A percentile compares a stretch with the other conserved stretches of the same genome.
These are phyloP conservation scores for Gonioctena quinquepunctata DNA, from an alignment of 1,140 invertebrate genomes.

Conservation along the genomic window DNA sequence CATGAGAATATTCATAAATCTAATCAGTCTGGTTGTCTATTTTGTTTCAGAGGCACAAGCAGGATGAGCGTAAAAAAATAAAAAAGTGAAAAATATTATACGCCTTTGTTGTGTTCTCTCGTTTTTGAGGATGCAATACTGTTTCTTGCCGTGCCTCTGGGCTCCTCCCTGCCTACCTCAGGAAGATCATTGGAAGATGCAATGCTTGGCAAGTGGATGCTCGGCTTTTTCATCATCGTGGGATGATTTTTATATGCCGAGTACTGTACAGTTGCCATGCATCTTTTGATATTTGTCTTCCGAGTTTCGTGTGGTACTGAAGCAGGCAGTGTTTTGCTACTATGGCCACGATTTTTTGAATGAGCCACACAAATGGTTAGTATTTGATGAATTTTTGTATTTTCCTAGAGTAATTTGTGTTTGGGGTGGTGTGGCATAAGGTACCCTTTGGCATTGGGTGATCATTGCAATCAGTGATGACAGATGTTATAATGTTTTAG, in stretches of 20 bases:
- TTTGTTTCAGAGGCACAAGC: constrained; percentile 80
- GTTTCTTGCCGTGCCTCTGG: constrained; percentile 54
- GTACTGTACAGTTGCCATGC: not conserved
- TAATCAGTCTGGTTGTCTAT: constrained; percentile 67
- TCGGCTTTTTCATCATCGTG: not conserved
- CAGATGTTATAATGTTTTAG: too few species aligned
- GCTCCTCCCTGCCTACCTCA: constrained; percentile 43
- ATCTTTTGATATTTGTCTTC: not conserved
- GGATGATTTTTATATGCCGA: not conserved
- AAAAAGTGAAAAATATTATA: constrained; percentile 8
- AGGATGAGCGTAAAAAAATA: constrained; percentile 58
- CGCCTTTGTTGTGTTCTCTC: constrained; percentile 55
- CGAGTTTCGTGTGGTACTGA: not conserved
- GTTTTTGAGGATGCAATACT: constrained; percentile 50
- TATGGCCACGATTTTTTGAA: not conserved
- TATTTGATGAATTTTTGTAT: not conserved
- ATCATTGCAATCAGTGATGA: too few species aligned
- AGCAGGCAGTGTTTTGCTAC: constrained; percentile 27
- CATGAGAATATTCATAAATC: too few species aligned
- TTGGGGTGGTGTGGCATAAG: too few species aligned
- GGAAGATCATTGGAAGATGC: not conserved
- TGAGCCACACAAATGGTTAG: not conserved
- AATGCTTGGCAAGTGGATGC: not conserved
- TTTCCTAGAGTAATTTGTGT: not conserved
- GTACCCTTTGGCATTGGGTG: too few species aligned